Percentiles rank a stretch among this genome's conserved stretches.
Evolutionary conservation across 2,797 vertebrate genomes (phyloP).

Genomic region (Sebastes minor): DNA sequence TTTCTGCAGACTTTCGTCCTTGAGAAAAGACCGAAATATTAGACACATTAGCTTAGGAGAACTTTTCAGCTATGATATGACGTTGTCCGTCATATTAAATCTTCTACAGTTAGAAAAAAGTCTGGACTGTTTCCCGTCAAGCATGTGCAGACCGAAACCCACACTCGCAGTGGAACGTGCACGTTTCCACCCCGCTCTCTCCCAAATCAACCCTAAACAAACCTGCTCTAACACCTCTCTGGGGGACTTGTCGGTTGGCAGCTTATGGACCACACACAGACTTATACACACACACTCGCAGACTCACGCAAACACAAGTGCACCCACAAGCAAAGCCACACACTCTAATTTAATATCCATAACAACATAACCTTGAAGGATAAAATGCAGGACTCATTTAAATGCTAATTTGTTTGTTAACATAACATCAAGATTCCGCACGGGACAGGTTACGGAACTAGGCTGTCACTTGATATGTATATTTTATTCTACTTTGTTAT

Average conservation of each 20-base stretch:
- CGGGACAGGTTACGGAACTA: conserved; percentile 84
- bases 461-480: conserved; percentile 88
- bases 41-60: background rate
- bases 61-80: conserved; percentile 14
- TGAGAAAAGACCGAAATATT: conserved; percentile 10
- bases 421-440: conserved; percentile 87
- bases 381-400: conserved; percentile 89
- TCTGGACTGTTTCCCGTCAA: conserved; percentile 61
- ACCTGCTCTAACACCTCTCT: conserved; percentile 78
- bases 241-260: conserved; percentile 76
- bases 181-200: conserved; percentile 52
- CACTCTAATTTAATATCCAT: conserved; percentile 88
- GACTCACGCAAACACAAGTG: conserved; percentile 34
- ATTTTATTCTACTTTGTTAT: conserved; percentile 88
- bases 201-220: conserved; percentile 76
- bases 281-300: conserved; percentile 26
- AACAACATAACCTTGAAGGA: conserved; percentile 89
- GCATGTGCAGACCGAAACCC: conserved; percentile 33
- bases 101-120: conserved; percentile 58
- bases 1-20: conserved; percentile 15
- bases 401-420: conserved; percentile 92
- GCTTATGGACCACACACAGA: conserved; percentile 77
- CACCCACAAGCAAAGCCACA: conserved; percentile 71
- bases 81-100: conserved; percentile 43
- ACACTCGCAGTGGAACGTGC: conserved; percentile 30